These are phyloP conservation scores for Clistopyga incitator DNA, from an alignment of 2,888 invertebrate species.

Conservation along the genomic window DNA sequence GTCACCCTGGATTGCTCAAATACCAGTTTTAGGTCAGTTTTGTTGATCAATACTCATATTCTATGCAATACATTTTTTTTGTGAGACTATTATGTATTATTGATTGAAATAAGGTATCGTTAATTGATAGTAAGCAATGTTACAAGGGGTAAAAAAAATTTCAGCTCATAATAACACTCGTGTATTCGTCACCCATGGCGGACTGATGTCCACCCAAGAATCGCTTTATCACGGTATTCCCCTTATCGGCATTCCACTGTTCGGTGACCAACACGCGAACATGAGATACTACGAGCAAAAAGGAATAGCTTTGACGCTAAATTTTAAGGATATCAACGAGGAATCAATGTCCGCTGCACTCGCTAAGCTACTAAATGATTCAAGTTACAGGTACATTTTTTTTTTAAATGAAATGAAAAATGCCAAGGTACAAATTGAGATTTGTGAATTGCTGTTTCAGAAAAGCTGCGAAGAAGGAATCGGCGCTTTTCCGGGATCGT, in stretches of 20 bases:
- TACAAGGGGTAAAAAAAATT: neutral
- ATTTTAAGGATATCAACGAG: constrained; percentile 76
- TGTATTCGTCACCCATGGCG: constrained; percentile 78
- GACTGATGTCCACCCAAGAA: constrained; percentile 75
- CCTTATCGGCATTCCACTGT: constrained; percentile 75
- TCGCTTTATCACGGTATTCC: constrained; percentile 74
- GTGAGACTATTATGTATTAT: too few species aligned
- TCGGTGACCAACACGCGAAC: constrained; percentile 77
- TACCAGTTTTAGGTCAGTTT: constrained; percentile 72
- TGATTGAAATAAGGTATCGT: too few species aligned
- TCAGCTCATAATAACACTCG: constrained; percentile 74
- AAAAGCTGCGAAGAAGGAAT: constrained; percentile 74
- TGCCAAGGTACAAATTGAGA: neutral
- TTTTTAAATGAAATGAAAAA: too few species aligned
- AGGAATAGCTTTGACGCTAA: constrained; percentile 71
- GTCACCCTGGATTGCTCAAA: constrained; percentile 74
- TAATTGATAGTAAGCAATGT: too few species aligned
- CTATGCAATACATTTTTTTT: neutral
- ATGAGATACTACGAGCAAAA: constrained; percentile 70
- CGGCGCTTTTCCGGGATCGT: constrained; percentile 74
- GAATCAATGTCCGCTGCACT: constrained; percentile 80
- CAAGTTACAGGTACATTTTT: constrained; percentile 77
- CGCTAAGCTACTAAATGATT: constrained; percentile 81
- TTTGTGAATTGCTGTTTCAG: constrained; percentile 61
- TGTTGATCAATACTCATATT: neutral